A percentile compares a stretch with the other conserved stretches of the same genome.
Conservation (phyloP, 1,140 invertebrate genomes). For the Calliphora vicina region DNA sequence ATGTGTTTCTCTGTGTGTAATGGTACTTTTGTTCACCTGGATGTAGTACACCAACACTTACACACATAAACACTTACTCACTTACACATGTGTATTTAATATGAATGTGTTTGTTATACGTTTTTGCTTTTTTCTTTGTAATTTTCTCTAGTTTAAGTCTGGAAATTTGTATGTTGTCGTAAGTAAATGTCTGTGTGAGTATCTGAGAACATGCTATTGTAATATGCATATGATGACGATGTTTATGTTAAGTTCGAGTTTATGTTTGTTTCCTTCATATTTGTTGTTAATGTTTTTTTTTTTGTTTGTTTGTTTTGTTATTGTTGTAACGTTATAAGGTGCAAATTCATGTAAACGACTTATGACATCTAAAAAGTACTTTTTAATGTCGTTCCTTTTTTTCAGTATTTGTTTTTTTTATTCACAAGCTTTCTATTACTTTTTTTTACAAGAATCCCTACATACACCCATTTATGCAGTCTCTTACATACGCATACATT, state of each 20-base stretch:
- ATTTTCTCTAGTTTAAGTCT: neutral
- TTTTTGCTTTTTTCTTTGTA: neutral
- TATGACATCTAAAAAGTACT: conserved; percentile 24
- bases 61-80: neutral
- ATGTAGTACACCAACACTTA: neutral
- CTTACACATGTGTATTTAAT: neutral
- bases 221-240: conserved; percentile 9
- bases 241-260: conserved; percentile 13
- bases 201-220: neutral
- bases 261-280: neutral
- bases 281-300: neutral
- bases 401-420: no score
- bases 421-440: neutral
- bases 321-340: conserved; percentile 18
- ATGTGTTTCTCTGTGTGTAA: neutral
- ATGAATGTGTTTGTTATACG: neutral
- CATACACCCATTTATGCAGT: neutral
- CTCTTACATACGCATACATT: neutral
- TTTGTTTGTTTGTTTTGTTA: neutral
- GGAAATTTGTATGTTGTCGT: neutral
- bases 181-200: neutral
- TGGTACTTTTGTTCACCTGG: conserved; percentile 2
- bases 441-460: neutral
- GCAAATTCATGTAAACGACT: conserved; percentile 33
- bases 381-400: neutral